phyloP scores from a whole-genome alignment of 2,888 invertebrate species.

The Entomobrya multifasciata region DNA sequence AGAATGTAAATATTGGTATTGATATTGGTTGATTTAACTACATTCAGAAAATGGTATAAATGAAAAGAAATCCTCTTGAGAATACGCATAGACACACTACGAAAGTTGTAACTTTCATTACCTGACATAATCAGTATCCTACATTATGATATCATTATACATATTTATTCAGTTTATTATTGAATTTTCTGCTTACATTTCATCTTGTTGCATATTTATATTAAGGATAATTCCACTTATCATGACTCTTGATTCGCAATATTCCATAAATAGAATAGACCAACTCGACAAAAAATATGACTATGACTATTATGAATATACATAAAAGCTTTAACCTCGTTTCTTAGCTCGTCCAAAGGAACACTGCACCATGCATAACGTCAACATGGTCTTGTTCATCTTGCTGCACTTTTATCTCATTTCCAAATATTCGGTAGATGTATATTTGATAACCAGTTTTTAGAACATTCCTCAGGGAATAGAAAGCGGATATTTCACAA shows the following conservation, averaged over 20 bases:
- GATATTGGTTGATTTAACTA: too few species aligned
- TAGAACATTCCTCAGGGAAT: background rate
- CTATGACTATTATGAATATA: background rate
- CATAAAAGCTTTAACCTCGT: conserved; percentile 17
- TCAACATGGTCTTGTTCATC: too few species aligned
- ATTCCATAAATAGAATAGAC: background rate
- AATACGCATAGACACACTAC: too few species aligned
- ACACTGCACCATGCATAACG: too few species aligned
- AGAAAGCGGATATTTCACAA: background rate
- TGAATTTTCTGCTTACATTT: conserved; percentile 2
- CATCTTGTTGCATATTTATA: background rate
- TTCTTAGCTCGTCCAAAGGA: background rate
- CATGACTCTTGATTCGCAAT: too few species aligned
- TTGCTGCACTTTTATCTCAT: conserved; percentile 37
- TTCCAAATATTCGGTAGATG: conserved; percentile 3
- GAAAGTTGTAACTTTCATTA: too few species aligned
- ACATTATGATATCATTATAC: too few species aligned
- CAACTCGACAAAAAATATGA: background rate
- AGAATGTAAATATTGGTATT: too few species aligned
- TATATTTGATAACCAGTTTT: too few species aligned
- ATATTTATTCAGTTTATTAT: conserved; percentile 41
- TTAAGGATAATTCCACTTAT: background rate
- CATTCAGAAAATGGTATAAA: too few species aligned
- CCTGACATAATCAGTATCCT: too few species aligned
- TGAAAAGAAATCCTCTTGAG: too few species aligned